Percentiles rank a stretch among this genome's conserved stretches.
phyloP scores from a whole-genome alignment of 2,888 invertebrate species.

The Himalopsyche anomala region DNA sequence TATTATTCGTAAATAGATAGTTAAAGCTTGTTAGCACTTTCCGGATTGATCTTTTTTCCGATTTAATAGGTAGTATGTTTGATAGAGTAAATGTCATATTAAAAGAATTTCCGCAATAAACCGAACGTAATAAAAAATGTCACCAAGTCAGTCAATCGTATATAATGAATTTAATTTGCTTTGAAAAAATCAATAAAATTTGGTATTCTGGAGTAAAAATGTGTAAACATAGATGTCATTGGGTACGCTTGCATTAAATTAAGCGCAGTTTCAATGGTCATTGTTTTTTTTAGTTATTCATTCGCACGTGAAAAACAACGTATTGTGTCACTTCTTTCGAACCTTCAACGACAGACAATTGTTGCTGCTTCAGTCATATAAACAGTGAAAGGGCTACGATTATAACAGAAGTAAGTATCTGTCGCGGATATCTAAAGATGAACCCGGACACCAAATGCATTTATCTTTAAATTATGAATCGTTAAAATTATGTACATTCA shows the following conservation, averaged over 20 bases:
- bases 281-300: no score
- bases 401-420: no score
- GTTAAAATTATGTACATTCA: no score
- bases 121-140: slow-evolving; percentile 15
- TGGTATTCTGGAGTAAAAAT: background rate
- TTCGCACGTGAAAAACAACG: no score
- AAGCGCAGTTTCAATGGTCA: no score
- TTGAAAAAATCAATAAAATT: slow-evolving; percentile 3
- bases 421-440: no score
- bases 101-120: slow-evolving; percentile 28
- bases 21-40: slow-evolving; percentile 8
- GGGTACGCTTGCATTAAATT: background rate
- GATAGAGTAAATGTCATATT: slow-evolving; percentile 40
- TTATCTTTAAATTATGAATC: no score
- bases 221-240: background rate
- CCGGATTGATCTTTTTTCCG: slow-evolving; percentile 35
- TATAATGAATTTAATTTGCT: slow-evolving; percentile 13
- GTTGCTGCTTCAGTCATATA: no score
- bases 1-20: slow-evolving; percentile 34
- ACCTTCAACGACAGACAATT: no score
- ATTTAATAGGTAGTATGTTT: slow-evolving; percentile 19
- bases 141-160: background rate
- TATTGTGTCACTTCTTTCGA: no score
- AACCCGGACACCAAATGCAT: no score
- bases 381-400: no score